A percentile compares a stretch with the other conserved stretches of the same genome.
Conservation (phyloP, 1,140 invertebrate species). For the Cotesia vestalis region DNA sequence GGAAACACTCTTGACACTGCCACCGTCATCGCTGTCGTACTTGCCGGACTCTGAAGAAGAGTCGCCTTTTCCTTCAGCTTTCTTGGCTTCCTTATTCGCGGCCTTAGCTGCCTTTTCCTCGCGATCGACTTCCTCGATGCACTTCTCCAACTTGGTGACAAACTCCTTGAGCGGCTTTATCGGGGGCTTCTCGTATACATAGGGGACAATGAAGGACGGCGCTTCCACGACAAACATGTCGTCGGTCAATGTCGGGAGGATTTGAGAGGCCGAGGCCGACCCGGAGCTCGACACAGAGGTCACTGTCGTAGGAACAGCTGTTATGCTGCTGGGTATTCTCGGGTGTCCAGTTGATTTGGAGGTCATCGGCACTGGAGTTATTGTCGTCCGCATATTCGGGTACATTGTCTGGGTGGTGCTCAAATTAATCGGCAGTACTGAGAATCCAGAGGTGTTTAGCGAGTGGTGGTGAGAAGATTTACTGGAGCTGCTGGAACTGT, state of each 20-base stretch:
- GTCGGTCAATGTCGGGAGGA: conserved; percentile 82
- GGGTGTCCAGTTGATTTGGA: conserved; percentile 49
- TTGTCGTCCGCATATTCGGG: conserved; percentile 70
- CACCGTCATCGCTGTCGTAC: conserved; percentile 55
- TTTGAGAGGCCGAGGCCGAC: conserved; percentile 56
- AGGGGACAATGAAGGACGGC: conserved; percentile 90
- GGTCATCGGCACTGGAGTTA: conserved; percentile 68
- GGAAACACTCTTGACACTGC: conserved; percentile 52
- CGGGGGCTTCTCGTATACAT: conserved; percentile 90
- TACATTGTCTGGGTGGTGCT: conserved; percentile 69
- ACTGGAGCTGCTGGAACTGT: conserved; percentile 10
- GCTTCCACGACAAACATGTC: conserved; percentile 92
- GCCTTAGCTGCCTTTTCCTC: conserved; percentile 54
- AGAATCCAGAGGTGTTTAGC: conserved; percentile 59
- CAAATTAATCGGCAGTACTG: conserved; percentile 66
- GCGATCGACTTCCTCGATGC: conserved; percentile 68
- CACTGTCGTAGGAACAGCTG: conserved; percentile 61
- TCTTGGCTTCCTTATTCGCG: conserved; percentile 54
- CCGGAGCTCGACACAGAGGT: no score
- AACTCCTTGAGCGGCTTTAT: conserved; percentile 80
- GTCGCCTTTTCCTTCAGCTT: conserved; percentile 58
- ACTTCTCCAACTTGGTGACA: conserved; percentile 73
- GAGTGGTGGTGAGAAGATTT: conserved; percentile 51
- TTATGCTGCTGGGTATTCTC: conserved; percentile 51
- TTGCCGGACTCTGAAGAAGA: conserved; percentile 52